Evolutionary conservation across 2,888 invertebrate species (phyloP).

Genomic region (Calliphora vomitoria): DNA sequence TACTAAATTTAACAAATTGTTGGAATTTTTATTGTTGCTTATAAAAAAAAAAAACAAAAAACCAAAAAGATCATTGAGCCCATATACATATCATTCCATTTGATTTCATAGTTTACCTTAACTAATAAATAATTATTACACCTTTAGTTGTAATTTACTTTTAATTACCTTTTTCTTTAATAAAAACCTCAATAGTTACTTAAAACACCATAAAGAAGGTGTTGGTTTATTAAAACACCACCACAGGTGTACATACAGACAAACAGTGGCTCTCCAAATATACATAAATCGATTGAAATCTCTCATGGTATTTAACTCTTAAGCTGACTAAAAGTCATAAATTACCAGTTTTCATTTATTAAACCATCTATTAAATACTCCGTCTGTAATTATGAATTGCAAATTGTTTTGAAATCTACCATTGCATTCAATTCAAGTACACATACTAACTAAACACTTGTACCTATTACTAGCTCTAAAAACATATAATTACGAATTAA

Average conservation of each 20-base stretch:
- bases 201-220: conserved; percentile 6
- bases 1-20: not conserved
- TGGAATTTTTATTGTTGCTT: not conserved
- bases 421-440: conserved; percentile 43
- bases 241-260: conserved; percentile 13
- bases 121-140: conserved; percentile 53
- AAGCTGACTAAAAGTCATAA: conserved; percentile 57
- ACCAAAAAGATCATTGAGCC: conserved; percentile 60
- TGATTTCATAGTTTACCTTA: conserved; percentile 1
- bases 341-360: conserved; percentile 61
- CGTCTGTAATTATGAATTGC: conserved; percentile 32
- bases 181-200: not conserved
- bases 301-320: not conserved
- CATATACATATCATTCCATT: conserved; percentile 51
- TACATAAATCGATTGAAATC: not conserved
- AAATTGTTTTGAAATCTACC: conserved; percentile 61
- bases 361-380: conserved; percentile 57
- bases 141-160: conserved; percentile 17
- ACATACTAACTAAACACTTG: not conserved
- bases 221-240: conserved; percentile 30
- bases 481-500: conserved; percentile 40
- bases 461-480: not conserved
- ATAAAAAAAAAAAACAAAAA: not conserved
- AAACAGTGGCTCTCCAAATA: conserved; percentile 10
- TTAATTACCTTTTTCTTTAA: conserved; percentile 11